Base-by-base conservation (phyloP, 2,888 invertebrate species). In the Parapristionchus giblindavisi region DNA sequence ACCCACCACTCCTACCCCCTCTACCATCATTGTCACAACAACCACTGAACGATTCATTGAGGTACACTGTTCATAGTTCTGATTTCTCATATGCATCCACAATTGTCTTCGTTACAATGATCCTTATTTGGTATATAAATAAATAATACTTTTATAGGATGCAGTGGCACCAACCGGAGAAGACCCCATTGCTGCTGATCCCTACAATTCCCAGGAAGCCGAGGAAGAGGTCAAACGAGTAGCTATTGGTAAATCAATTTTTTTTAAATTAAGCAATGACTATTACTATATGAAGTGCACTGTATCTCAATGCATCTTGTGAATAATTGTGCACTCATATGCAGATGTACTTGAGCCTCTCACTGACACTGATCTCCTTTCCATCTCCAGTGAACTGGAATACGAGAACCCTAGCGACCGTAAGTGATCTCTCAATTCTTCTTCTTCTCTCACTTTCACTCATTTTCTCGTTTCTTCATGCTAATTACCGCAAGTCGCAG, bases 371-470 rank as follows among this genome's bases (percentile, higher is more conserved):
- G 51, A 52, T 68, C 51, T 51, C 51, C 51, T 52, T 52, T 71
- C 71, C 32, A 43, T 71, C 40, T 71, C 71, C n/a, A 32, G 38
- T 11, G 71, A 71, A 51, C 40, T 71, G 40, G 71, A 71, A 71
- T 71, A 71, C 58, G 71, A 71, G 40, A 71, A 40, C 71, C 40
- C 71, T 21, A 11, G 71, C 34, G 71, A 71, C 40, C 21, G 71
- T 24, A 21, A 36, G 58, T 27, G 36, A 34, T 27, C 48, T 60
- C 24, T 61, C 61, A 38, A 24, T n/a, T n/a, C n/a, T n/a, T n/a
- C n/a, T n/a, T 38, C 38, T 40, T 36, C 40, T 27, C 63, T 65
- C 29, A 8, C 63, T 17, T 40, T 61, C 43, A 21, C 5, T 27
- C 43, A 14, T n/a, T 29, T 29, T 27, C 43, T 61, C 40, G 11